These are phyloP conservation scores for Mesocricetus auratus DNA, from an alignment of 2,113 vertebrate species.

Conservation along the genomic window DNA sequence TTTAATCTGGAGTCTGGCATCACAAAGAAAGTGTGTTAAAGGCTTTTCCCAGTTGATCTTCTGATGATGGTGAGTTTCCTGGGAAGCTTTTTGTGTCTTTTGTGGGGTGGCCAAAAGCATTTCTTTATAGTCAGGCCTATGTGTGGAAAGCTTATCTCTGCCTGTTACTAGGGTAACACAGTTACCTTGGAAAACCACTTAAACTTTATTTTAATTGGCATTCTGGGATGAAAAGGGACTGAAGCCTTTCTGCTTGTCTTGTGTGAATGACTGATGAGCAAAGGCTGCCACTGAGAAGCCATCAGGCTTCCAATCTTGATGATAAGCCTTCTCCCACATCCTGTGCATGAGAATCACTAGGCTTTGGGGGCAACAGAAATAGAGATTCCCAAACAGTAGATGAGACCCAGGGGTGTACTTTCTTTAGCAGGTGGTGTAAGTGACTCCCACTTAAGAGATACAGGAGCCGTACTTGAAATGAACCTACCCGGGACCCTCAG, in stretches of 20 bases:
- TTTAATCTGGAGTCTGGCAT: not conserved
- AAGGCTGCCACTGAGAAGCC: not conserved
- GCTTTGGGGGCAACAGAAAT: not conserved
- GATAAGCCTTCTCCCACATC: not conserved
- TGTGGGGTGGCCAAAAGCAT: not conserved
- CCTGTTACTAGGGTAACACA: constrained; percentile 48
- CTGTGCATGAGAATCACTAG: not conserved
- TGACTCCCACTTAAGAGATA: not conserved
- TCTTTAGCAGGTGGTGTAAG: not conserved
- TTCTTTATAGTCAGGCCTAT: not conserved
- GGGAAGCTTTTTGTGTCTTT: not conserved
- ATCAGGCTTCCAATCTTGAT: not conserved
- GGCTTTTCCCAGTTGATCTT: not conserved
- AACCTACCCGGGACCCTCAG: not conserved
- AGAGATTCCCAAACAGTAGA: not conserved
- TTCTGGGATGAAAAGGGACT: not conserved
- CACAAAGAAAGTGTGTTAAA: not conserved
- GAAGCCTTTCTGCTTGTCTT: not conserved
- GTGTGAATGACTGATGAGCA: not conserved
- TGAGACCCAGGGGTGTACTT: not conserved
- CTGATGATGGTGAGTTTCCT: not conserved
- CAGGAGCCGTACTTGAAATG: not conserved
- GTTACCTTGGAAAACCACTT: constrained; percentile 22
- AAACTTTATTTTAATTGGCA: not conserved
- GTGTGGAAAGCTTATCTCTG: not conserved